These are phyloP conservation scores for Xestia rhomboidea DNA, from an alignment of 2,888 invertebrate species.

Conservation along the genomic window DNA sequence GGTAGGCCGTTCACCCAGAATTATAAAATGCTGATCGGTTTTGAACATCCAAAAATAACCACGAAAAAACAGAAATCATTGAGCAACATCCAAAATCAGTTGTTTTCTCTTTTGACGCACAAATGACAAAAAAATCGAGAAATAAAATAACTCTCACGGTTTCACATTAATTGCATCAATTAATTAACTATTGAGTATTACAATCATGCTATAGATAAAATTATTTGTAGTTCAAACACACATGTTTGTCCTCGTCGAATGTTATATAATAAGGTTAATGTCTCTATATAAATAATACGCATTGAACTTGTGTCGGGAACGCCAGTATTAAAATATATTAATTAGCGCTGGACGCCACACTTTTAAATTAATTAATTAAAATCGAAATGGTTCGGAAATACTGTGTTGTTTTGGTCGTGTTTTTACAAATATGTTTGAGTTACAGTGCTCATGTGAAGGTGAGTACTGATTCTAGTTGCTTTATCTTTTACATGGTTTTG, in stretches of 20 bases:
- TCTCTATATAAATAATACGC: conserved; percentile 51
- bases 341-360: conserved; percentile 27
- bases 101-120: neutral
- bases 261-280: conserved; percentile 67
- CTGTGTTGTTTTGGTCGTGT: conserved; percentile 42
- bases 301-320: conserved; percentile 59
- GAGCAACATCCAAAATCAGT: neutral
- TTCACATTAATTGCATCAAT: neutral
- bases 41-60: neutral
- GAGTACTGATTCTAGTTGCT: conserved; percentile 26
- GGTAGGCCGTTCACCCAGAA: neutral
- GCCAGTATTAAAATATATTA: conserved; percentile 54
- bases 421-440: conserved; percentile 52
- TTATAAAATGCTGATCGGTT: neutral
- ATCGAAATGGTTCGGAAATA: conserved; percentile 33
- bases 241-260: conserved; percentile 48
- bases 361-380: conserved; percentile 13
- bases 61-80: conserved; percentile 9
- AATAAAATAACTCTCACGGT: neutral
- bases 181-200: conserved; percentile 22
- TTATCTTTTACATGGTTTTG: conserved; percentile 1
- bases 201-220: conserved; percentile 58
- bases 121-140: neutral
- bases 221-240: conserved; percentile 41
- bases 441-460: conserved; percentile 60